phyloP scores from a whole-genome alignment of 2,797 vertebrate species.

The Catamblyrhynchus diadema region DNA sequence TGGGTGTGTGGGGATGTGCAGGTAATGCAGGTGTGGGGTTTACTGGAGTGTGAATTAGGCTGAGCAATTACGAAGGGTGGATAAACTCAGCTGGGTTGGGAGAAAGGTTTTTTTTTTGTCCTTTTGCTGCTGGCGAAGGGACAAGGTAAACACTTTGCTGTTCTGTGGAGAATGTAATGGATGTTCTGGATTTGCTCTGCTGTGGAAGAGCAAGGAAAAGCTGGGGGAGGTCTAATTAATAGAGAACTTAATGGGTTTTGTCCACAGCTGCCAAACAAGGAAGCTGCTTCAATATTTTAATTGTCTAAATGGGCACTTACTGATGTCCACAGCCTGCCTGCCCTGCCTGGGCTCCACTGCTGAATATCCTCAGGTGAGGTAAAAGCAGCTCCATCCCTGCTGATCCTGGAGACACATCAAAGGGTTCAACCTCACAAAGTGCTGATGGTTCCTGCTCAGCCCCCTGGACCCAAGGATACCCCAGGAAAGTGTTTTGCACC shows the following conservation, averaged over 20 bases:
- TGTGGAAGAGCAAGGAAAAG: neutral
- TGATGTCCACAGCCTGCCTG: neutral
- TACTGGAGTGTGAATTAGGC: conserved; percentile 18
- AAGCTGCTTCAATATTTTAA: neutral
- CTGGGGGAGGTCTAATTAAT: neutral
- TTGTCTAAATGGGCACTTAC: neutral
- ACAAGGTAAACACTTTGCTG: neutral
- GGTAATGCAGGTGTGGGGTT: neutral
- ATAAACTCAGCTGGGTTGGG: neutral
- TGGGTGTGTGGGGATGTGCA: neutral
- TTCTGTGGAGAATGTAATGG: neutral
- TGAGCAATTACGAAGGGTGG: neutral
- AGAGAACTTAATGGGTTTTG: neutral
- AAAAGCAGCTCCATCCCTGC: neutral
- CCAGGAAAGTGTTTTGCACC: neutral
- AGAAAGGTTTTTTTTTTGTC: neutral
- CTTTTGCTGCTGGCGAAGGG: neutral
- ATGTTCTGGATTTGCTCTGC: neutral
- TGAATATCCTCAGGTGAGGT: neutral
- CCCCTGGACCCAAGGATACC: neutral
- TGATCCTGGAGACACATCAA: neutral
- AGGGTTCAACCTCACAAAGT: neutral
- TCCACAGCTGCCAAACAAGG: neutral
- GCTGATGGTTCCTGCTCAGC: neutral
- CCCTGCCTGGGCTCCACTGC: neutral